Conservation (phyloP, 2,797 vertebrate species). For the Scolopax bukidnonensis region DNA sequence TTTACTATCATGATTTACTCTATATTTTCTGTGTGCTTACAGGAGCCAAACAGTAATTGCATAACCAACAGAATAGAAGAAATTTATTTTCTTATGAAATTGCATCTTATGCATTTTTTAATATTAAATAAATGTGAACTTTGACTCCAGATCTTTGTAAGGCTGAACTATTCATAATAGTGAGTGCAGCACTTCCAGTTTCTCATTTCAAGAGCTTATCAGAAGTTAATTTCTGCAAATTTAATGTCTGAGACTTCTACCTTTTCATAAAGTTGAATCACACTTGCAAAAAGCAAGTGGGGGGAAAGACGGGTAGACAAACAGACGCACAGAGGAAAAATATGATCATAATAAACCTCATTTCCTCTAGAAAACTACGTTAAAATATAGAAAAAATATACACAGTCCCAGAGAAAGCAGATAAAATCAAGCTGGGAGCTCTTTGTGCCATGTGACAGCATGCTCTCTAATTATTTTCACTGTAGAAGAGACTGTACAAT, state of each 20-base stretch:
- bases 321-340: not conserved
- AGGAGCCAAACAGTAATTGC: not conserved
- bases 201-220: not conserved
- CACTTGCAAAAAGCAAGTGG: not conserved
- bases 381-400: not conserved
- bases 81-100: slow-evolving; percentile 29
- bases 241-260: not conserved
- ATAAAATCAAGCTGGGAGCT: slow-evolving; percentile 46
- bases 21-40: not conserved
- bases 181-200: not conserved
- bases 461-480: slow-evolving; percentile 23
- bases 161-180: not conserved
- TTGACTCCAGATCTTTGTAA: not conserved
- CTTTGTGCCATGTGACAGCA: slow-evolving; percentile 23
- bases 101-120: not conserved
- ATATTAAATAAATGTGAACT: not conserved
- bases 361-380: not conserved
- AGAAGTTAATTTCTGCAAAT: not conserved
- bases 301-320: not conserved
- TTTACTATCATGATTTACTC: not conserved
- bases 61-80: slow-evolving; percentile 2
- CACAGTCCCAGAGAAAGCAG: not conserved
- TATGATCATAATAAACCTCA: not conserved
- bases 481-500: slow-evolving; percentile 21
- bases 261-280: not conserved